Conservation (phyloP, 1,140 invertebrate genomes). For the Tigriopus japonicus region DNA sequence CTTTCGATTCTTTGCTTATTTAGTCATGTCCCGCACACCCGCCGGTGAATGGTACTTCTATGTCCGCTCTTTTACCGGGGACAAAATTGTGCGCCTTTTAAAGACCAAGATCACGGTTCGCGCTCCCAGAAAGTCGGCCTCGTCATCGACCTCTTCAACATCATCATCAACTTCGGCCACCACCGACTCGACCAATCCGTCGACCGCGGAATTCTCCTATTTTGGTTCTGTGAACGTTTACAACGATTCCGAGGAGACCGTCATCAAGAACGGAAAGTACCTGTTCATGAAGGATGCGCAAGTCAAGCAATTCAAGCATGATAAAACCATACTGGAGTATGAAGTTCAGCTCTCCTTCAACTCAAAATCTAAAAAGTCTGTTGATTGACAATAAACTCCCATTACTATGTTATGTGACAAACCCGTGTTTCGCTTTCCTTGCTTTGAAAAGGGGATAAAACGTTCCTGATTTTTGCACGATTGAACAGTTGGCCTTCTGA, state of each 20-base stretch:
- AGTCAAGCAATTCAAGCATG: conserved; percentile 1
- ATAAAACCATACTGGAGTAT: no score
- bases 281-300: background rate
- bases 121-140: background rate
- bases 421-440: no score
- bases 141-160: background rate
- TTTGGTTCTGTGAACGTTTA: background rate
- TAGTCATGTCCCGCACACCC: background rate
- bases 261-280: background rate
- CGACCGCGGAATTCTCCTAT: background rate
- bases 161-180: background rate
- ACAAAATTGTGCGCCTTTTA: background rate
- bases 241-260: background rate
- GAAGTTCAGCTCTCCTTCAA: no score
- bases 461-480: no score
- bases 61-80: background rate
- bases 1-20: background rate
- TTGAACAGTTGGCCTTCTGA: no score
- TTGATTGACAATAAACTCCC: no score
- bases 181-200: background rate
- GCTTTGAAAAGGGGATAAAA: no score
- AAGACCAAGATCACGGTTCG: background rate
- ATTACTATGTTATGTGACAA: no score
- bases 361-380: no score
- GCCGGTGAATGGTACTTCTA: background rate